These are phyloP conservation scores for Pteronura brasiliensis DNA, from an alignment of 2,113 vertebrate genomes.

Conservation along the genomic window DNA sequence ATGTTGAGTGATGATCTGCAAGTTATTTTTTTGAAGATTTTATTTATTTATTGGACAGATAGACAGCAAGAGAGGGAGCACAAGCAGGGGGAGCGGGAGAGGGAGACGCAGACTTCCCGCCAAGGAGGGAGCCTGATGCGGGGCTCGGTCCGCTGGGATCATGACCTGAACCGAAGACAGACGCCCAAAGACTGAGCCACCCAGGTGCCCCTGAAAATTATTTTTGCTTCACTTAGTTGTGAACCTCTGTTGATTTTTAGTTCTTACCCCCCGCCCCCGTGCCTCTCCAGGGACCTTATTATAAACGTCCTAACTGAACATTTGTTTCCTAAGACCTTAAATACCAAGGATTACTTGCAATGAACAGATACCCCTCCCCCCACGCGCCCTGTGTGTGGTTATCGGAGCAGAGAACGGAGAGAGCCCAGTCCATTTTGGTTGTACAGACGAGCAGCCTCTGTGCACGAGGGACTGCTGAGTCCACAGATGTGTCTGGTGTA, in stretches of 20 bases:
- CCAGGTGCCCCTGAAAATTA: too few relatives aligned
- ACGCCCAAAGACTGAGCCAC: too few relatives aligned
- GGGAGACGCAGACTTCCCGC: too few relatives aligned
- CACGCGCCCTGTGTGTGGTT: accelerated
- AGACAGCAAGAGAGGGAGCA: too few relatives aligned
- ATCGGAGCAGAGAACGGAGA: not conserved
- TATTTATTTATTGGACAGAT: too few relatives aligned
- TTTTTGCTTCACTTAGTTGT: not conserved
- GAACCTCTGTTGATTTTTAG: not conserved
- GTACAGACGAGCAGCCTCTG: not conserved
- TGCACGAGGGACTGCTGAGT: not conserved
- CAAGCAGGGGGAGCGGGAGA: too few relatives aligned
- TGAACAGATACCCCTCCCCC: too few relatives aligned
- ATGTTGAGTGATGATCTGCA: not conserved
- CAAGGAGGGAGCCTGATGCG: too few relatives aligned
- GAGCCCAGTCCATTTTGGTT: not conserved
- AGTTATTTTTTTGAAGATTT: not conserved
- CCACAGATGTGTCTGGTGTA: not conserved
- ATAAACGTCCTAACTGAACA: not conserved
- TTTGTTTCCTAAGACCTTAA: too few relatives aligned
- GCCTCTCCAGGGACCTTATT: accelerated
- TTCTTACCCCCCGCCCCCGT: not conserved
- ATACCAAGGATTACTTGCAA: too few relatives aligned
- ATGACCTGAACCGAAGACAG: too few relatives aligned
- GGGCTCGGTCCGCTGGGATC: too few relatives aligned